A percentile compares a stretch with the other conserved stretches of the same genome.
These are phyloP conservation scores for Fragum sueziense DNA, from an alignment of 2,888 invertebrate species.

Conservation along the genomic window DNA sequence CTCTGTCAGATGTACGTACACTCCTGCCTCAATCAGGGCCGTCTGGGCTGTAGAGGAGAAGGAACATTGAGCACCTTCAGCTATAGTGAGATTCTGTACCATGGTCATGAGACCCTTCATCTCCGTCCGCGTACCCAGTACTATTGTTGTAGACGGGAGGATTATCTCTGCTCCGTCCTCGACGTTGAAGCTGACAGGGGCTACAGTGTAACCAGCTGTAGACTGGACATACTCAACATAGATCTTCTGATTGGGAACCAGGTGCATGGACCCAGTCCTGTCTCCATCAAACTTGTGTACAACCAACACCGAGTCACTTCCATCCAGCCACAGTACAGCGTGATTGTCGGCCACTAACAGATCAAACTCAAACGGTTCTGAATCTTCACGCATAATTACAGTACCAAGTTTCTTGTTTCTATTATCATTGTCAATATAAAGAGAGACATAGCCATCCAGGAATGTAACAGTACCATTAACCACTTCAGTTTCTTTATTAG, in stretches of 20 bases:
- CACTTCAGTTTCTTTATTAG: conserved; percentile 52
- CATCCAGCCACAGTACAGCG: conserved; percentile 66
- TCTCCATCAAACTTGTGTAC: conserved; percentile 73
- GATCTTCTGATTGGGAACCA: conserved; percentile 62
- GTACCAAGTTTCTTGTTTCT: conserved; percentile 69
- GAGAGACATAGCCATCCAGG: conserved; percentile 61
- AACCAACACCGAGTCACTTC: conserved; percentile 58
- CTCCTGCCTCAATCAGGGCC: conserved; percentile 66
- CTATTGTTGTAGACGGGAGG: conserved; percentile 66
- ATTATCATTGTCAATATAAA: conserved; percentile 71
- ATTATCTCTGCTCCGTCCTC: conserved; percentile 66
- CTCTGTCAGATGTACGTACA: conserved; percentile 64
- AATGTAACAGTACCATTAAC: conserved; percentile 52
- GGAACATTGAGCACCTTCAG: conserved; percentile 65
- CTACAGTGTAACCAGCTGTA: conserved; percentile 69
- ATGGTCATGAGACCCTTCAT: conserved; percentile 67
- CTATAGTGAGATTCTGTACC: conserved; percentile 73
- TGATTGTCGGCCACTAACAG: conserved; percentile 70
- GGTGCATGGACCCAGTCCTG: conserved; percentile 69
- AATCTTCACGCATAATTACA: conserved; percentile 62
- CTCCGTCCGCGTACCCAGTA: conserved; percentile 70
- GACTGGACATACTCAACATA: conserved; percentile 69
- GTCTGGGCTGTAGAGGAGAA: conserved; percentile 71
- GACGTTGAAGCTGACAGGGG: conserved; percentile 71
- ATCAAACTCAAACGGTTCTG: conserved; percentile 54